phyloP scores from a whole-genome alignment of 2,113 vertebrate species.

The Burhinus oedicnemus region DNA sequence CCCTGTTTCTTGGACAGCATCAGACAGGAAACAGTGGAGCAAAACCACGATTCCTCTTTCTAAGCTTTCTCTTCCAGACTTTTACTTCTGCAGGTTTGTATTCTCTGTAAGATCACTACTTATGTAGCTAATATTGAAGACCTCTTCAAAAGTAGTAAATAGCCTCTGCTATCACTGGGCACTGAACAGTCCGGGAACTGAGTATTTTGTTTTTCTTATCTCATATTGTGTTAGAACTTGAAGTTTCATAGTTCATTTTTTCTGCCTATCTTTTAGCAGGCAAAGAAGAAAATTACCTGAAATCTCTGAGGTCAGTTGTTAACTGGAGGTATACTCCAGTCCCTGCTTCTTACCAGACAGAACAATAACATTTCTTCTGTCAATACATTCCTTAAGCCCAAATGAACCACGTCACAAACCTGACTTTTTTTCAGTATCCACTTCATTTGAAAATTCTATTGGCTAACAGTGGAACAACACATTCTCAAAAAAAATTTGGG shows the following conservation, averaged over 20 bases:
- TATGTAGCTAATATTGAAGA: background rate
- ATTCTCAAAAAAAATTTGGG: background rate
- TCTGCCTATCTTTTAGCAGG: background rate
- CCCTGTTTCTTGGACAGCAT: background rate
- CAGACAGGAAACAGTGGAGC: background rate
- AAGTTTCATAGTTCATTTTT: background rate
- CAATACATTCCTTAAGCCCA: slow-evolving; percentile 2
- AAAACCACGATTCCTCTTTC: background rate
- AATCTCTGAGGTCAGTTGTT: background rate
- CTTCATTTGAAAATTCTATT: slow-evolving; percentile 39
- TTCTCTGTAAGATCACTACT: background rate
- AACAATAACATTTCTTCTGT: slow-evolving; percentile 16
- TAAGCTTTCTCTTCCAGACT: background rate
- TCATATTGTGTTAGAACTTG: background rate
- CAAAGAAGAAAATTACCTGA: background rate
- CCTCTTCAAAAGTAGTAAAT: background rate
- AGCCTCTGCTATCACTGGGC: background rate
- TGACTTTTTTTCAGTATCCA: background rate
- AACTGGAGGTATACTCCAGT: background rate
- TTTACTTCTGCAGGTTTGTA: background rate
- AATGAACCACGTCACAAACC: slow-evolving; percentile 2
- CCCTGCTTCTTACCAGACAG: background rate
- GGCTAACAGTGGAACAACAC: background rate
- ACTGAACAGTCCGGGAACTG: background rate
- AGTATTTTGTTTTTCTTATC: background rate